Evolutionary conservation across 2,113 vertebrate genomes (phyloP).

Genomic region (Trochalopteron elliotii): DNA sequence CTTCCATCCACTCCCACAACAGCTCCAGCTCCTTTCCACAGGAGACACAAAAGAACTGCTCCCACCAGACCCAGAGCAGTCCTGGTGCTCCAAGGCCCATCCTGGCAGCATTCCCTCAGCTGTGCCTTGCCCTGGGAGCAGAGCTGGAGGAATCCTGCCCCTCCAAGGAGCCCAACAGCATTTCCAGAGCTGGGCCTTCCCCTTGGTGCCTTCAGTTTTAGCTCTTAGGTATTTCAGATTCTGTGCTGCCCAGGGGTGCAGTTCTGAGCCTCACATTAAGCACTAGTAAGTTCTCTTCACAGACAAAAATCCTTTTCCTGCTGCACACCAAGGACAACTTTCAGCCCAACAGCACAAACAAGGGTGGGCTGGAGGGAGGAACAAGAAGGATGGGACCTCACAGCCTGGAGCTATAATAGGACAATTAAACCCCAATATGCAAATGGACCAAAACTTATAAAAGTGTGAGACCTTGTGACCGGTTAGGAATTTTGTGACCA

Average conservation of each 20-base stretch:
- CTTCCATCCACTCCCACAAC: background rate
- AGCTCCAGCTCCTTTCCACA: background rate
- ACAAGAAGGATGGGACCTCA: background rate
- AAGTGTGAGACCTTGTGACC: background rate
- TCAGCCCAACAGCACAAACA: background rate
- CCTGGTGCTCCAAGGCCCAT: background rate
- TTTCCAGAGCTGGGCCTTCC: background rate
- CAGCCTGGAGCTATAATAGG: background rate
- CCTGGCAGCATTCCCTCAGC: accelerated
- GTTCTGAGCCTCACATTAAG: background rate
- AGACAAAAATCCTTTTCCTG: background rate
- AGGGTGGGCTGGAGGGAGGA: background rate
- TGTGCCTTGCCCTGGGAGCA: background rate
- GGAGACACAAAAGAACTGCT: background rate
- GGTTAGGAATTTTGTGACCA: background rate
- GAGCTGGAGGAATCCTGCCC: background rate
- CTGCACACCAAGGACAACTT: background rate
- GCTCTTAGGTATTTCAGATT: background rate
- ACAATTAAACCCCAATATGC: background rate
- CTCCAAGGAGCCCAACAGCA: background rate
- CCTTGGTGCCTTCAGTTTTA: background rate
- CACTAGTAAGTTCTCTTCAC: no score
- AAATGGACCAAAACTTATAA: background rate
- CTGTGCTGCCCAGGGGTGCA: background rate
- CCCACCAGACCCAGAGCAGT: background rate